These are phyloP conservation scores for Rhinolophus ferrumequinum DNA, from an alignment of 2,113 vertebrate genomes.

Conservation along the genomic window DNA sequence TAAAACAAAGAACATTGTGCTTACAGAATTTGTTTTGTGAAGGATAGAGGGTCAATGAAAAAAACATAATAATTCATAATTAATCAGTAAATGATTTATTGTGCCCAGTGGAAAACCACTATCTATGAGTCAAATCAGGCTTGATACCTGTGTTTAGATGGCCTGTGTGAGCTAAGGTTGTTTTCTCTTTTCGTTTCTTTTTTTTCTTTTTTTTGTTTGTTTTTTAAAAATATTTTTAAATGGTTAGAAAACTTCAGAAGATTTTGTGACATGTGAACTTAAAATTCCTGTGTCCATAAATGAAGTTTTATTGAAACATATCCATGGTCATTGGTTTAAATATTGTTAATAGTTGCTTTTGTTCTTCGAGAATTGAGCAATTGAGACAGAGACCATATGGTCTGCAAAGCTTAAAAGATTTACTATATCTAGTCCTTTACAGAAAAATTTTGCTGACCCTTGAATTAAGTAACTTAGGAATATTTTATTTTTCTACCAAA, in stretches of 20 bases:
- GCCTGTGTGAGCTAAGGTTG: not conserved
- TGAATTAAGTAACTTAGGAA: conserved; percentile 5
- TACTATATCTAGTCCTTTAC: not conserved
- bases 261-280: not conserved
- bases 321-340: not conserved
- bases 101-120: not conserved
- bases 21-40: not conserved
- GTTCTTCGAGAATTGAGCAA: not conserved
- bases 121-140: not conserved
- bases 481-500: not conserved
- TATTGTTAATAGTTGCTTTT: not conserved
- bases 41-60: not conserved
- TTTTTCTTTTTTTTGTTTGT: not conserved
- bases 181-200: not conserved
- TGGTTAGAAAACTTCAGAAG: not conserved
- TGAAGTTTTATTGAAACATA: not conserved
- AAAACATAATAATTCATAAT: not conserved
- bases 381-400: not conserved
- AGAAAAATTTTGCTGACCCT: not conserved
- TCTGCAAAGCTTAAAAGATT: not conserved
- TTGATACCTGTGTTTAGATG: not conserved
- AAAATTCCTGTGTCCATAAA: not conserved
- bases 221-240: not conserved
- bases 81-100: not conserved
- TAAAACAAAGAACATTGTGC: not conserved